Evolutionary conservation across 1,140 invertebrate genomes (phyloP).

Genomic region (Brachionus rubens): DNA sequence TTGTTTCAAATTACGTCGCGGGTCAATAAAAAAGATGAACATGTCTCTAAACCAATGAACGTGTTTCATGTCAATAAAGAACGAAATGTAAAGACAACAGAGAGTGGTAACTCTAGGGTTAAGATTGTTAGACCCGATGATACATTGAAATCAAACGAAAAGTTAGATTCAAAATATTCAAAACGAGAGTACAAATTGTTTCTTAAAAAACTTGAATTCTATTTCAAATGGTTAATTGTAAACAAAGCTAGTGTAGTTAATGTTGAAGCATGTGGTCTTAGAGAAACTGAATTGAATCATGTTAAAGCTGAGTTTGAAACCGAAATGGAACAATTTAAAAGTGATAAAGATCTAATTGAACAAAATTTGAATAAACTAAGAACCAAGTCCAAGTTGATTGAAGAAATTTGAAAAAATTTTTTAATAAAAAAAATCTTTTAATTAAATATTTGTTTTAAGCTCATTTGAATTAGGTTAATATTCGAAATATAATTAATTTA

Average conservation of each 20-base stretch:
- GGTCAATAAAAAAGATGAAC: background rate
- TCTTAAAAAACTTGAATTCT: conserved; percentile 10
- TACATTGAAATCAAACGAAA: background rate
- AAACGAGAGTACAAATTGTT: background rate
- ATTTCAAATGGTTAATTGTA: conserved; percentile 18
- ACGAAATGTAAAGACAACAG: background rate
- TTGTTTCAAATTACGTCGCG: background rate
- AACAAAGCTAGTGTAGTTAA: background rate
- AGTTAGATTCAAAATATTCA: background rate
- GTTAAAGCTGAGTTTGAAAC: background rate
- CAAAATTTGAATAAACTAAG: conserved; percentile 1
- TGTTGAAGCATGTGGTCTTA: background rate
- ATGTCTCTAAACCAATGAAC: background rate
- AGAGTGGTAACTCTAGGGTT: background rate
- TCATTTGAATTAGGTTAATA: no score
- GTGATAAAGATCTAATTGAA: background rate
- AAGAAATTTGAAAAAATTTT: conserved; percentile 25
- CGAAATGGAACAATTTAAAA: background rate
- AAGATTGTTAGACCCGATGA: background rate
- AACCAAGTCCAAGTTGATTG: background rate
- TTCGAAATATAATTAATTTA: no score
- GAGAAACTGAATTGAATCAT: background rate
- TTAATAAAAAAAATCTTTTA: background rate
- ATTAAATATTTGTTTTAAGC: background rate
- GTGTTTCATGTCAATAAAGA: background rate